Conservation (phyloP, 2,113 vertebrate species). For the Cyphotilapia sp. region DNA sequence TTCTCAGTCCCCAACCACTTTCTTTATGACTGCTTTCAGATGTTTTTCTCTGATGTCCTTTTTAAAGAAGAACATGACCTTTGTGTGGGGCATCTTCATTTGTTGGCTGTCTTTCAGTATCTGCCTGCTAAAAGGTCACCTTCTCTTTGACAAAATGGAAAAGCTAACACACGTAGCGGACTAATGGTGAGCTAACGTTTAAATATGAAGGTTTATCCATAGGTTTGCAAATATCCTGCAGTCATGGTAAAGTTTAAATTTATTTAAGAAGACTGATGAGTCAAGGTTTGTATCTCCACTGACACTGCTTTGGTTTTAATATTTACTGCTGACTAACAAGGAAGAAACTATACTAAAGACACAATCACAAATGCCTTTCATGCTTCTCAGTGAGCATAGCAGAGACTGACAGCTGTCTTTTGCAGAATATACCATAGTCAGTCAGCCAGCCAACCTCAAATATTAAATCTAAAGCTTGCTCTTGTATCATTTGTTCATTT, state of each 20-base stretch:
- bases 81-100: slow-evolving; percentile 68
- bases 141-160: slow-evolving; percentile 42
- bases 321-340: background rate
- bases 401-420: background rate
- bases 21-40: slow-evolving; percentile 43
- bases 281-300: background rate
- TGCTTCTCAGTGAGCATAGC: background rate
- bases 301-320: background rate
- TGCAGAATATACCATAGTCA: background rate
- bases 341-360: background rate
- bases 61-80: slow-evolving; percentile 63
- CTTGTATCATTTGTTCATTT: background rate
- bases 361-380: background rate
- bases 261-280: background rate
- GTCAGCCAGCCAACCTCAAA: background rate
- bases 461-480: background rate
- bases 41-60: slow-evolving; percentile 59
- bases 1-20: slow-evolving; percentile 3
- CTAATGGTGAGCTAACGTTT: background rate
- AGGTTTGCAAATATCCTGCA: background rate
- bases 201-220: background rate
- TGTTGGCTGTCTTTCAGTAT: slow-evolving; percentile 60
- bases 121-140: slow-evolving; percentile 64
- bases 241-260: background rate
- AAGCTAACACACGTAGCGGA: slow-evolving; percentile 9